Conservation (phyloP, 2,888 invertebrate genomes). For the Thelaira solivaga region DNA sequence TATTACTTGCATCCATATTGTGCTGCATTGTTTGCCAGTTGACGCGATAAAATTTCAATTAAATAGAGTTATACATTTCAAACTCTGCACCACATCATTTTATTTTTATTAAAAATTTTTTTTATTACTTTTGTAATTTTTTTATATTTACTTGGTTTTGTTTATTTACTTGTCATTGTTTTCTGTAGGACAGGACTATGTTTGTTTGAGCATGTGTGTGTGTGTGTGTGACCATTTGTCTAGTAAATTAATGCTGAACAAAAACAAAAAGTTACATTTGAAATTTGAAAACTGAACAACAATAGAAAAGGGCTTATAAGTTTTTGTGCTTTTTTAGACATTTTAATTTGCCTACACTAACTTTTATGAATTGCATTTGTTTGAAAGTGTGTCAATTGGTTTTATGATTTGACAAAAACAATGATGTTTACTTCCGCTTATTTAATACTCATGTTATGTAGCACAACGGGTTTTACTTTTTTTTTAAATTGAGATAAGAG, state of each 20-base stretch:
- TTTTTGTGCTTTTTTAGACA: background rate
- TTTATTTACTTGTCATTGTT: slow-evolving; percentile 8
- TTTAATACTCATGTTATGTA: slow-evolving; percentile 9
- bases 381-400: slow-evolving; percentile 35
- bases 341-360: slow-evolving; percentile 15
- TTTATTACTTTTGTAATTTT: no score
- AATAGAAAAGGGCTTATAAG: slow-evolving; percentile 3
- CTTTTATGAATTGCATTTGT: slow-evolving; percentile 31
- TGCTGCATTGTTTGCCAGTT: slow-evolving; percentile 37
- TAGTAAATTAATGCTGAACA: no score
- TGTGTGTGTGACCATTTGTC: background rate
- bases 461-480: fast-evolving
- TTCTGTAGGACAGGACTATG: no score
- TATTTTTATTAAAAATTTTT: no score
- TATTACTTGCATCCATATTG: slow-evolving; percentile 5
- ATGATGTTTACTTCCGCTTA: slow-evolving; percentile 7
- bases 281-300: slow-evolving; percentile 34
- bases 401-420: slow-evolving; percentile 20
- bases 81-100: background rate
- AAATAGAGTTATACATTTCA: slow-evolving; percentile 50
- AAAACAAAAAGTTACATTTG: no score
- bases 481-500: background rate
- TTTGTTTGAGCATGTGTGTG: background rate
- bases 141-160: background rate
- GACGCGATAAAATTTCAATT: slow-evolving; percentile 62